These are phyloP conservation scores for Plectropomus leopardus DNA, from an alignment of 2,113 vertebrate species.

Conservation along the genomic window DNA sequence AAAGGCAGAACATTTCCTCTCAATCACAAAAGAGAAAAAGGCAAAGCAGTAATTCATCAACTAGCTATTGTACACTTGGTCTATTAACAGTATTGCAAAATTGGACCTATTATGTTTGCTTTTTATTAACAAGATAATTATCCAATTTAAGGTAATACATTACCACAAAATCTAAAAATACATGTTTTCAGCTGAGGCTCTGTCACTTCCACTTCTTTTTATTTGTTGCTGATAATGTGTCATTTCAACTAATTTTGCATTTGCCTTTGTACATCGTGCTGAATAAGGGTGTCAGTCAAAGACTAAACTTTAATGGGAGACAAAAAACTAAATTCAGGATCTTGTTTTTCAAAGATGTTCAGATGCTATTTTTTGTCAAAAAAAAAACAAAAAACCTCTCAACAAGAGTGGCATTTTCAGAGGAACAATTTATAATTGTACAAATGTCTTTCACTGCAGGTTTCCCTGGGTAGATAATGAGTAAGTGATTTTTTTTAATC, in stretches of 20 bases:
- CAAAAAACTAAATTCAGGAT: neutral
- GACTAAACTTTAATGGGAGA: neutral
- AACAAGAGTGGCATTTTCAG: neutral
- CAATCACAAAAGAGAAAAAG: neutral
- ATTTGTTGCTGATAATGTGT: neutral
- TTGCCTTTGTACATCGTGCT: neutral
- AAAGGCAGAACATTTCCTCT: neutral
- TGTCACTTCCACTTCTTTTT: neutral
- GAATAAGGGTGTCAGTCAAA: neutral
- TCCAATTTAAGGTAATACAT: too few species aligned
- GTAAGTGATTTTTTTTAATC: neutral
- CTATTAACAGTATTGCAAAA: neutral
- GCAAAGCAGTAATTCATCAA: slow-evolving; percentile 2
- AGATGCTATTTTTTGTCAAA: neutral
- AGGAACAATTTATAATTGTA: neutral
- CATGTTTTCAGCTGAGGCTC: neutral
- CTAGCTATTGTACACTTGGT: neutral
- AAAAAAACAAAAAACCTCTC: too few species aligned
- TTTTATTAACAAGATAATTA: slow-evolving; percentile 17
- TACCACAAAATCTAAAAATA: slow-evolving; percentile 8
- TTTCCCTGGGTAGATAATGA: neutral
- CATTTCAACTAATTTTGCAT: neutral
- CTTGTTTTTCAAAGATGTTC: neutral
- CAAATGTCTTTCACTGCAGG: neutral
- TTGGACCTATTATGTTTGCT: neutral